Evolutionary conservation across 2,888 invertebrate genomes (phyloP).

Genomic region (Corythucha ciliata): DNA sequence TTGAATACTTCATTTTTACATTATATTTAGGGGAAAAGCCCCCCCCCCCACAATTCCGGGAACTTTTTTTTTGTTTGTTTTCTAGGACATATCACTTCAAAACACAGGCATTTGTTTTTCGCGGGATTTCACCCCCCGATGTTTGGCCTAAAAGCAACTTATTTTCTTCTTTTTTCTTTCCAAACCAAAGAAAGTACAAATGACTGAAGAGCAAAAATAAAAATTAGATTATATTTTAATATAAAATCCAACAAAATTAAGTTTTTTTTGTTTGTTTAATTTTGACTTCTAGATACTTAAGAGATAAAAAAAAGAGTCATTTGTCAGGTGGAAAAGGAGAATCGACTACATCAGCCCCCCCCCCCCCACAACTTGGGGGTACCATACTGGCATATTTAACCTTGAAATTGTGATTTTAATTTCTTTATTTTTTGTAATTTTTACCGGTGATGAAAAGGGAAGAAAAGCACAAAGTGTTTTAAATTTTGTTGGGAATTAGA

Average conservation of each 20-base stretch:
- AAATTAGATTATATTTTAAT: slow-evolving; percentile 32
- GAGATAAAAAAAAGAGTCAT: slow-evolving; percentile 26
- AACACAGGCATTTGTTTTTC: slow-evolving; percentile 33
- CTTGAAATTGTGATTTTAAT: slow-evolving; percentile 28
- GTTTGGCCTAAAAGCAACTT: slow-evolving; percentile 34
- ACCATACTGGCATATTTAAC: slow-evolving; percentile 25
- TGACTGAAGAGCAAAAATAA: slow-evolving; percentile 34
- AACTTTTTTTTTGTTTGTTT: too few relatives aligned
- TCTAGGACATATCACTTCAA: too few relatives aligned
- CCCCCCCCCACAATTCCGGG: too few relatives aligned
- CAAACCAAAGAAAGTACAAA: slow-evolving; percentile 35
- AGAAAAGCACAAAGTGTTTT: slow-evolving; percentile 26
- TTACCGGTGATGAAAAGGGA: slow-evolving; percentile 9
- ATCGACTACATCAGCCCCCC: slow-evolving; percentile 25
- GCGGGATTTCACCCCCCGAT: too few relatives aligned
- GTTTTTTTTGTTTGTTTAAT: slow-evolving; percentile 28
- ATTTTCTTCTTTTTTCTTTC: slow-evolving; percentile 34
- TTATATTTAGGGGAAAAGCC: too few relatives aligned
- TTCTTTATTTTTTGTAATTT: slow-evolving; percentile 20
- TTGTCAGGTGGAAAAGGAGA: slow-evolving; percentile 30
- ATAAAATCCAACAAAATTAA: slow-evolving; percentile 27
- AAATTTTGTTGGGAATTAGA: too few relatives aligned
- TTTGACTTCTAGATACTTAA: too few relatives aligned
- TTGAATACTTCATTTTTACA: slow-evolving; percentile 18
- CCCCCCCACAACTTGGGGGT: too few relatives aligned